A percentile compares a stretch with the other conserved stretches of the same genome.
Conservation (phyloP, 2,797 vertebrate genomes). For the Sebastolobus alascanus region DNA sequence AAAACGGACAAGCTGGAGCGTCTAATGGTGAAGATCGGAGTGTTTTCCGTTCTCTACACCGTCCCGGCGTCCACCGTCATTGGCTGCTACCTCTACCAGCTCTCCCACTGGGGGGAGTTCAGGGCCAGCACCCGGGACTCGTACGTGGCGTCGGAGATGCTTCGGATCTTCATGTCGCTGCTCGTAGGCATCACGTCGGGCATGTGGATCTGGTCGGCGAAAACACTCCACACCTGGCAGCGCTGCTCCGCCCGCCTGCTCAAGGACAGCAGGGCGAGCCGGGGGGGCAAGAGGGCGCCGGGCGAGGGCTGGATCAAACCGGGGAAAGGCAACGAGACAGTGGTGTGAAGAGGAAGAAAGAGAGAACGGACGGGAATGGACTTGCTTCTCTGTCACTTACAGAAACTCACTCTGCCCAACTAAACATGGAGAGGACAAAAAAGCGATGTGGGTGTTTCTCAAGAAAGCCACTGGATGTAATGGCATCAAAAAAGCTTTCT, state of each 20-base stretch:
- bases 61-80: slow-evolving; percentile 97
- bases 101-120: slow-evolving; percentile 95
- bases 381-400: slow-evolving; percentile 36
- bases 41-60: slow-evolving; percentile 97
- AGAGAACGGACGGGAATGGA: slow-evolving; percentile 27
- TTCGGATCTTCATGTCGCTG: slow-evolving; percentile 98
- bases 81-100: slow-evolving; percentile 97
- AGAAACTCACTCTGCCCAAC: slow-evolving; percentile 44
- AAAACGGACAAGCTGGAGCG: slow-evolving; percentile 99
- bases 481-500: slow-evolving; percentile 38
- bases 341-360: slow-evolving; percentile 86
- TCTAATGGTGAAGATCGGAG: slow-evolving; percentile 98
- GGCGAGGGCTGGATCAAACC: slow-evolving; percentile 93
- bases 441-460: slow-evolving; percentile 43
- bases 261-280: slow-evolving; percentile 88
- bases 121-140: slow-evolving; percentile 91
- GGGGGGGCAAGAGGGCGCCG: slow-evolving; percentile 88
- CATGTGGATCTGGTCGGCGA: slow-evolving; percentile 99
- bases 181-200: slow-evolving; percentile 98
- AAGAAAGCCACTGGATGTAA: slow-evolving; percentile 62
- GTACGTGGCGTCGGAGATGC: slow-evolving; percentile 97
- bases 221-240: slow-evolving; percentile 98
- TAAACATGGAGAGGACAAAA: slow-evolving; percentile 27
- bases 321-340: slow-evolving; percentile 95
- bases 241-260: slow-evolving; percentile 94